Conservation (phyloP, 2,797 vertebrate genomes). For the Graptemys geographica region DNA sequence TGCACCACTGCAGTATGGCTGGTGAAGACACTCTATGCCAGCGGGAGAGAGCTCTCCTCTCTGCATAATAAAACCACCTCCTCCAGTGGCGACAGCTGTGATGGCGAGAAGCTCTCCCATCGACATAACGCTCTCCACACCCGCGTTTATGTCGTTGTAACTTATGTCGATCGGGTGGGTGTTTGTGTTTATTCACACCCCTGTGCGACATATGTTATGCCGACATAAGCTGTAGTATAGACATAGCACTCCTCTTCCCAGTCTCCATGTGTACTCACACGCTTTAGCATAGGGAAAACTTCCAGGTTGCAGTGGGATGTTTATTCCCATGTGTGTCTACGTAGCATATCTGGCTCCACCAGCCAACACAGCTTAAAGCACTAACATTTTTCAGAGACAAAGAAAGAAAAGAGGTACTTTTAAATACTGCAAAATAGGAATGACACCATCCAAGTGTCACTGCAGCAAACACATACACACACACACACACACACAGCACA, state of each 20-base stretch:
- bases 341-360: conserved; percentile 39
- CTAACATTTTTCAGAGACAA: conserved; percentile 66
- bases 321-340: conserved; percentile 37
- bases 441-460: conserved; percentile 7
- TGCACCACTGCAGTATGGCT: no score
- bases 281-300: conserved; percentile 8
- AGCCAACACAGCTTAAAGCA: conserved; percentile 29
- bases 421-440: conserved; percentile 48
- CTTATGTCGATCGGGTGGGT: no score
- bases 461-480: not conserved
- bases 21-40: no score
- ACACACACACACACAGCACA: not conserved
- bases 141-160: no score
- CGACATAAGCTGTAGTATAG: no score
- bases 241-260: not conserved
- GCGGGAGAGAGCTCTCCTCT: no score
- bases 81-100: no score
- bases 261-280: not conserved
- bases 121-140: no score
- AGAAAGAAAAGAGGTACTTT: conserved; percentile 10
- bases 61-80: no score
- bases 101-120: no score
- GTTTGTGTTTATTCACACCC: no score
- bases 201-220: no score
- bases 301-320: conserved; percentile 21